Conservation (phyloP, 2,113 vertebrate genomes). For the Urocolius indicus region DNA sequence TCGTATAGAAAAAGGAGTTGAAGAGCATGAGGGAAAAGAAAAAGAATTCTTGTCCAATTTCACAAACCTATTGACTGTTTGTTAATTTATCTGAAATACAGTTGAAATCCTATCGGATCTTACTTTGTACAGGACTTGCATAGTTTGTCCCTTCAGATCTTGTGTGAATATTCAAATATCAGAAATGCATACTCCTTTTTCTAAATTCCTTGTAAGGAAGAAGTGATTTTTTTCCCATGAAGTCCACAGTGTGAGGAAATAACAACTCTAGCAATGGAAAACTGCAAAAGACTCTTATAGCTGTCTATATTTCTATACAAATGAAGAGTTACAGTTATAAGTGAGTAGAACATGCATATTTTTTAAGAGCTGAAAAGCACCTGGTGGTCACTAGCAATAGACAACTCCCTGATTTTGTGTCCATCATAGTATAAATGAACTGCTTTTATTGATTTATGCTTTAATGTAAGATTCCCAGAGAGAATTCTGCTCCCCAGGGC, state of each 20-base stretch:
- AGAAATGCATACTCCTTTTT: background rate
- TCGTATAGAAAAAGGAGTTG: background rate
- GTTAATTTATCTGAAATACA: background rate
- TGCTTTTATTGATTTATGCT: background rate
- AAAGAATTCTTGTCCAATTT: background rate
- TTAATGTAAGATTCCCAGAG: background rate
- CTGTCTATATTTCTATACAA: conserved; percentile 7
- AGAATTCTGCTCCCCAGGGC: background rate
- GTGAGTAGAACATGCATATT: background rate
- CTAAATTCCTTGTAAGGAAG: background rate
- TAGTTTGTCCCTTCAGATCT: background rate
- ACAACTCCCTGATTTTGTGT: background rate
- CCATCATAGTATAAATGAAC: background rate
- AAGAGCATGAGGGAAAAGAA: background rate
- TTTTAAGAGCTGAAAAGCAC: background rate
- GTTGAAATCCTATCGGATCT: background rate
- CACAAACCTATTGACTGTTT: background rate
- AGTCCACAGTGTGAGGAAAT: conserved; percentile 18
- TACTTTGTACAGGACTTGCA: background rate
- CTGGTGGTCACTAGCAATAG: background rate
- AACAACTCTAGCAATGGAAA: conserved; percentile 11
- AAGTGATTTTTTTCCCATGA: background rate
- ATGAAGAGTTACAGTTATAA: conserved; percentile 14
- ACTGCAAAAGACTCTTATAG: background rate
- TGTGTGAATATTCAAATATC: background rate